These are phyloP conservation scores for Invenusta paracnida DNA, from an alignment of 2,888 invertebrate genomes.

Conservation along the genomic window DNA sequence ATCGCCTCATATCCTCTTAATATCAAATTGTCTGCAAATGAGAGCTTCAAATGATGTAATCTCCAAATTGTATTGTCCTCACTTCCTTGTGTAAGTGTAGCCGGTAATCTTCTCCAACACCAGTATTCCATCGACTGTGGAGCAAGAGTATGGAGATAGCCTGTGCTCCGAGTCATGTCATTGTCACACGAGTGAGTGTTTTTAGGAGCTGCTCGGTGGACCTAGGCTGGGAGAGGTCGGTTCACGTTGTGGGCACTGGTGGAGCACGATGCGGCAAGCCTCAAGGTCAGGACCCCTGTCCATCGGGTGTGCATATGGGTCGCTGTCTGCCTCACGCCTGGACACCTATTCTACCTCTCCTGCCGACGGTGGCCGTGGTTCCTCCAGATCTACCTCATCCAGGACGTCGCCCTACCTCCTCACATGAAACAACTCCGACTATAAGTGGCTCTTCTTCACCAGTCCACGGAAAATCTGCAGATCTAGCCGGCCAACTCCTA, in stretches of 20 bases:
- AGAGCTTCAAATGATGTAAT: neutral
- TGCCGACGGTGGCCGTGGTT: neutral
- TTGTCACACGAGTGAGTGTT: neutral
- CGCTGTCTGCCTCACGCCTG: constrained; percentile 27
- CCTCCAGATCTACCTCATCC: neutral
- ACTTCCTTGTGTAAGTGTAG: no score
- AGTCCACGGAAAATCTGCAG: neutral
- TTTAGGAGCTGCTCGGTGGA: neutral
- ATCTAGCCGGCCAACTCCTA: no score
- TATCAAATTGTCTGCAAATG: neutral
- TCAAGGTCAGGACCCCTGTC: neutral
- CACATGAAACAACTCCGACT: neutral
- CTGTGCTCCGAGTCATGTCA: constrained; percentile 18
- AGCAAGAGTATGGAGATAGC: constrained; percentile 1
- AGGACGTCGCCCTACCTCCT: neutral
- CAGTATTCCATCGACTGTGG: no score
- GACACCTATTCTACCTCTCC: neutral
- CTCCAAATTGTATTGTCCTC: no score
- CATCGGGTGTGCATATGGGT: constrained; percentile 39
- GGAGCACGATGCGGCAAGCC: neutral
- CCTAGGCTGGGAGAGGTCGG: neutral
- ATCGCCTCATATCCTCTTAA: neutral
- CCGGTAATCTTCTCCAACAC: no score
- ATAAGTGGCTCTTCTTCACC: neutral
- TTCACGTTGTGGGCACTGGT: neutral